Base-by-base conservation (phyloP, 2,113 vertebrate species). In the Muntiacus muntjak region DNA sequence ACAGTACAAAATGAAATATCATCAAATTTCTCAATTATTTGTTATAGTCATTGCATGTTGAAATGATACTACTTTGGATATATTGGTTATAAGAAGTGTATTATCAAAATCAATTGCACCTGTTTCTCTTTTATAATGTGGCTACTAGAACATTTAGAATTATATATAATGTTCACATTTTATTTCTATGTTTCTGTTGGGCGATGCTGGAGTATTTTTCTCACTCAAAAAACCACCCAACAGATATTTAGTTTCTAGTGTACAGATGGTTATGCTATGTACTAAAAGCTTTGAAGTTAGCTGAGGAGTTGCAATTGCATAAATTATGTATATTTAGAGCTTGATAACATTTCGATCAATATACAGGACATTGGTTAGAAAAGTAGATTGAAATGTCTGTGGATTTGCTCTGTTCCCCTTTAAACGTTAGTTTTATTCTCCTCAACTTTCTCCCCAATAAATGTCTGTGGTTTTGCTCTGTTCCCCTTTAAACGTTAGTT, bases 241-340 rank as follows among this genome's bases (percentile, higher is more conserved):
- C 7, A 84, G 47, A 28, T 67, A 62, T 58, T 96, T 88, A 64
- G 23, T 8, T 54, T 25, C 57, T 74, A 26, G 71, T 64, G 6
- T 90, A 89, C 33, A 88, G 43, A 79, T 85, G 26, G 33, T 91
- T 82, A 50, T 88, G 45, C 33, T 78, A 12, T 84, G 43, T 88
- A 36, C 50, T 64, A 86, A 91, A 90, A 93, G 13, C 57, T 92
- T 86, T 94, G 62, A 88, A 47, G 28, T 89, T 91, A 92, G 55
- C 15, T 67, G 52, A 89, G 36, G 52, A 87, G 26, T 83, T 89
- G 16, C 54, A 95, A 28, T 91, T 79, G 79, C 30, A 81, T 50
- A 89, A 78, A 50, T 94, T 71, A 91, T 88, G 12, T 92, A 96
- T 76, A 81, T 94, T 97, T 89, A 79, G 36, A 36, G 23, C n/a